Evolutionary conservation across 64 coral and sea anemone species (phyloP).

Genomic region (Stichodactyla mertensii): DNA sequence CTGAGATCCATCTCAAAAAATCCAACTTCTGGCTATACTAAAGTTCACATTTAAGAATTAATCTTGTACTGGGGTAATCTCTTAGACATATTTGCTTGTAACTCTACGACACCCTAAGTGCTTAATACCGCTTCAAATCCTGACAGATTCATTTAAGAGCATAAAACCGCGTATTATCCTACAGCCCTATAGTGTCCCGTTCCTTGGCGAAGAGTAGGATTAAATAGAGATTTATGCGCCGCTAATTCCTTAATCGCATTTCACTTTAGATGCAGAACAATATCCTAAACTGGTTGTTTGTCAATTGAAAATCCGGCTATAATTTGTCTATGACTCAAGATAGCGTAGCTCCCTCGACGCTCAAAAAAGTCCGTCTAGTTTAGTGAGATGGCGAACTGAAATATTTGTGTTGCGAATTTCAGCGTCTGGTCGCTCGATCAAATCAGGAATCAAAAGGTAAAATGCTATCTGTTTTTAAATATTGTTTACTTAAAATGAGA

Average conservation of each 20-base stretch:
- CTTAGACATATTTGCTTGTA: constrained; percentile 5
- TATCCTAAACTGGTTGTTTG: constrained; percentile 15
- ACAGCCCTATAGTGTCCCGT: neutral
- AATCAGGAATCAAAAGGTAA: neutral
- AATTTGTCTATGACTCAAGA: neutral
- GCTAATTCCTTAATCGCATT: constrained; percentile 11
- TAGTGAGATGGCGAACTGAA: too few relatives aligned
- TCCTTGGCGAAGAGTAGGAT: neutral
- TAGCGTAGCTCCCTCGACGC: neutral
- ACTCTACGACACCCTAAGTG: neutral
- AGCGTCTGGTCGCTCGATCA: neutral
- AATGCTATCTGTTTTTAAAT: neutral
- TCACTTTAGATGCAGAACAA: constrained; percentile 6
- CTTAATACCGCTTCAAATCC: constrained; percentile 13
- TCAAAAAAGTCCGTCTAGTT: too few relatives aligned
- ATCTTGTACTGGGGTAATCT: constrained; percentile 1
- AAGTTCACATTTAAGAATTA: neutral
- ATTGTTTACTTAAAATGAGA: neutral
- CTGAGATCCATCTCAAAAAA: neutral
- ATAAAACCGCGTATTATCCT: constrained; percentile 3
- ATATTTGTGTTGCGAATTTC: neutral
- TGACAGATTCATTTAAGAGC: constrained; percentile 12
- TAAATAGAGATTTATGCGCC: constrained; percentile 1
- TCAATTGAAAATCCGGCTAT: constrained; percentile 4
- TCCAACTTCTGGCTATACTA: neutral